Evolutionary conservation across 2,888 invertebrate genomes (phyloP), one percentile per base, ranked within the genome.

Genomic region (Callimorpha dominula): DNA sequence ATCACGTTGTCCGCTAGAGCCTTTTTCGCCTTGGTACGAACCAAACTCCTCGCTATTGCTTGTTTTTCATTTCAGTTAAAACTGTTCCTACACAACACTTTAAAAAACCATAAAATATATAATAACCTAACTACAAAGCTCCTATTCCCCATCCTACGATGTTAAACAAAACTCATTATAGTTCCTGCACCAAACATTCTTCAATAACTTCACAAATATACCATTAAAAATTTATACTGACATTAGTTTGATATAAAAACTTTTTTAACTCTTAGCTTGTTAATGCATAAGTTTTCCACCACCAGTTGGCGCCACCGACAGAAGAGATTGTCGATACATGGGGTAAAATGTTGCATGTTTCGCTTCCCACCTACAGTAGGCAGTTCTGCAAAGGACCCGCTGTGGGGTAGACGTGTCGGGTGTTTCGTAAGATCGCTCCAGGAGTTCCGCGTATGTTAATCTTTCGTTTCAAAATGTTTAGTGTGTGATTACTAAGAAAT

Each of bases 261-360:
- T 87, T 88, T 68, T 85, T 85, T 82, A 81, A 85, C 74, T 81
- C 74, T 82, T 84, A 80, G 69, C 74, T 69, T 78, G 71, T 86
- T 88, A 89, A 88, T 88, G 86, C 81, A 87, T 77, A 89, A 89
- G 89, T 90, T 91, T 87, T 71, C 72, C 64, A 11, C 67, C 82
- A 71, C 84, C 89, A 91, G 91, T 90, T 89, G 90, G 89, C 89
- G 82, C 77, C 79, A 79, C 84, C 43, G 43, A 49, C 43, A 67
- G 74, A 77, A 65, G 76, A 77, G 75, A 74, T 71, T 79, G 80
- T 86, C 85, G 80, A 87, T 87, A 86, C 80, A 79, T 66, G 78
- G 72, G 72, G 76, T 66, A 75, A 83, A 85, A 79, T 74, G 70
- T 69, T 73, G 69, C 69, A 60, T 62, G 69, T 69, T 62, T 66